These are phyloP conservation scores for Nasonia oneida DNA, from an alignment of 2,888 invertebrate genomes.

Conservation along the genomic window DNA sequence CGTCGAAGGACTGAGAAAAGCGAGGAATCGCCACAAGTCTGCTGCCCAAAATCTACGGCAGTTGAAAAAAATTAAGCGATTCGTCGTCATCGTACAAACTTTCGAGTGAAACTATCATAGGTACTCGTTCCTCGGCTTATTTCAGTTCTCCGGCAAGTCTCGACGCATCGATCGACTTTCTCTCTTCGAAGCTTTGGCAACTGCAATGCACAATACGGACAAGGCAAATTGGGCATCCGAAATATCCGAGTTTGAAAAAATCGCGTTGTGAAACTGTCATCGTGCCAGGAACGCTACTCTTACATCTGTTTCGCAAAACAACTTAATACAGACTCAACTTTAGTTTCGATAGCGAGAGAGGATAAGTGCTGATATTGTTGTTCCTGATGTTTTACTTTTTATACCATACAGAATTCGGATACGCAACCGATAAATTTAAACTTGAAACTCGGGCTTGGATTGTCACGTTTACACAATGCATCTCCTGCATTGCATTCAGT, in stretches of 20 bases:
- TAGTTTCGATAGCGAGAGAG: neutral
- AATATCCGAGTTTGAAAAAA: slow-evolving; percentile 17
- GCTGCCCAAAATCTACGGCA: neutral
- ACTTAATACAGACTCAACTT: neutral
- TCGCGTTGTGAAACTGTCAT: slow-evolving; percentile 1
- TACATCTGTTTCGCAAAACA: neutral
- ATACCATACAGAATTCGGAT: neutral
- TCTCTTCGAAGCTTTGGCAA: slow-evolving; percentile 57
- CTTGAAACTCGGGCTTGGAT: slow-evolving; percentile 48
- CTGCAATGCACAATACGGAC: slow-evolving; percentile 53
- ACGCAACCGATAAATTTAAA: slow-evolving; percentile 31
- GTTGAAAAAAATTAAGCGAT: neutral
- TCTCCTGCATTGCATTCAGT: slow-evolving; percentile 19
- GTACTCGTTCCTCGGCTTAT: neutral
- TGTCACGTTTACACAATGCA: slow-evolving; percentile 46
- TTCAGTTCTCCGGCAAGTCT: slow-evolving; percentile 32
- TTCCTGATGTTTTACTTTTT: neutral
- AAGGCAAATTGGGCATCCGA: slow-evolving; percentile 51
- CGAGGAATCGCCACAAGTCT: neutral
- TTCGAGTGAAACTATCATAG: neutral
- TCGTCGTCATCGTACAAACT: neutral
- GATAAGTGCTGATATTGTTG: neutral
- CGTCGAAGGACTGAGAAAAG: slow-evolving; percentile 29
- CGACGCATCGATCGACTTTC: slow-evolving; percentile 25
- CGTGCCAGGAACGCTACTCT: slow-evolving; percentile 2